A percentile compares a stretch with the other conserved stretches of the same genome.
These are phyloP conservation scores for Marcusenius ussheri DNA, from an alignment of 2,113 vertebrate species.

Conservation along the genomic window DNA sequence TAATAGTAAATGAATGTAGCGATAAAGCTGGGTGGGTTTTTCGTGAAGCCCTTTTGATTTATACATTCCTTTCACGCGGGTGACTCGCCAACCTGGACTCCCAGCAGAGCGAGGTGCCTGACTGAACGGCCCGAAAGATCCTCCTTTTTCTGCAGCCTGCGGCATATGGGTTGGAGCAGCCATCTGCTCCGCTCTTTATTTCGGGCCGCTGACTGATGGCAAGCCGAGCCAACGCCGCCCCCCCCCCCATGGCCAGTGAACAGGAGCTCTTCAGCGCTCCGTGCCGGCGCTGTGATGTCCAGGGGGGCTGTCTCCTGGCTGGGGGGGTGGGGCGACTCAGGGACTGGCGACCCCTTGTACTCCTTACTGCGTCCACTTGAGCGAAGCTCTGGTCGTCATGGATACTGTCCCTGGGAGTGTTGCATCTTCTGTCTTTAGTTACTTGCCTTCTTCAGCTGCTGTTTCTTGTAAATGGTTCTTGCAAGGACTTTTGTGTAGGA, in stretches of 20 bases:
- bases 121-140: not conserved
- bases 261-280: not conserved
- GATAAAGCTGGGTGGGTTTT: not conserved
- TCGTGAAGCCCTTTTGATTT: not conserved
- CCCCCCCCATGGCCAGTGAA: not conserved
- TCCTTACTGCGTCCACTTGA: not conserved
- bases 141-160: not conserved
- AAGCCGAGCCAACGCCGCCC: not conserved
- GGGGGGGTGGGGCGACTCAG: not conserved
- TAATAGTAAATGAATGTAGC: constrained; percentile 4
- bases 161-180: not conserved
- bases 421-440: not conserved
- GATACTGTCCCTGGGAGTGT: not conserved
- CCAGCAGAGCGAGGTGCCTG: not conserved
- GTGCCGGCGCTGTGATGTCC: not conserved
- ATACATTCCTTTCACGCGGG: too few relatives aligned
- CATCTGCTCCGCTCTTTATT: constrained; percentile 2
- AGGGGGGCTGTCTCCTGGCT: not conserved
- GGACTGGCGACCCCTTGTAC: not conserved
- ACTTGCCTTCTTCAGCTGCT: not conserved
- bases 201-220: not conserved
- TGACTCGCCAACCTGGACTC: not conserved
- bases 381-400: constrained; percentile 15
- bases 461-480: not conserved
- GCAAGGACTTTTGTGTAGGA: not conserved